Conservation (phyloP, 1,140 invertebrate genomes). For the Rhopalosiphum padi region DNA sequence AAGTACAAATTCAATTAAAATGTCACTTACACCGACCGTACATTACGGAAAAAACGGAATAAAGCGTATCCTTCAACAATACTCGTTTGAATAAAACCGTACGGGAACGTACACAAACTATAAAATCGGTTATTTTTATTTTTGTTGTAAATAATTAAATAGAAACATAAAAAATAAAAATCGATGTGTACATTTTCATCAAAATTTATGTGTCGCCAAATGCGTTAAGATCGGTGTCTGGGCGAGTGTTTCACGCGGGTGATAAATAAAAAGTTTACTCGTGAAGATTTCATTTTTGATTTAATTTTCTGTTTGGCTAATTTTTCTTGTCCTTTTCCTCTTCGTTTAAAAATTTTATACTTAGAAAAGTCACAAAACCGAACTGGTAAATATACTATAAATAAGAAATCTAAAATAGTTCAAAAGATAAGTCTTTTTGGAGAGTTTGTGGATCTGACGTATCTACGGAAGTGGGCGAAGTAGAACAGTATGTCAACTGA, state of each 20-base stretch:
- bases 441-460: background rate
- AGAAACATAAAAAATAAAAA: background rate
- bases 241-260: background rate
- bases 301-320: background rate
- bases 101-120: background rate
- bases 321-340: background rate
- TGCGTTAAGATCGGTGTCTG: background rate
- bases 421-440: background rate
- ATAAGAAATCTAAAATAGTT: background rate
- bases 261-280: conserved; percentile 30
- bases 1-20: background rate
- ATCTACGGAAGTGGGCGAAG: background rate
- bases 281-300: background rate
- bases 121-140: background rate
- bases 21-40: background rate
- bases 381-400: background rate
- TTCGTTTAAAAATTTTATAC: background rate
- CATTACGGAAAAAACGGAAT: background rate
- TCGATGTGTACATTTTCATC: background rate
- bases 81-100: background rate
- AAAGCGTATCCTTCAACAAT: background rate
- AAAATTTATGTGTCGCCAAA: conserved; percentile 35
- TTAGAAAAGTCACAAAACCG: background rate
- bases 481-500: background rate
- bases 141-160: background rate